Conservation (phyloP, 2,113 vertebrate genomes). For the Fulmarus glacialis region DNA sequence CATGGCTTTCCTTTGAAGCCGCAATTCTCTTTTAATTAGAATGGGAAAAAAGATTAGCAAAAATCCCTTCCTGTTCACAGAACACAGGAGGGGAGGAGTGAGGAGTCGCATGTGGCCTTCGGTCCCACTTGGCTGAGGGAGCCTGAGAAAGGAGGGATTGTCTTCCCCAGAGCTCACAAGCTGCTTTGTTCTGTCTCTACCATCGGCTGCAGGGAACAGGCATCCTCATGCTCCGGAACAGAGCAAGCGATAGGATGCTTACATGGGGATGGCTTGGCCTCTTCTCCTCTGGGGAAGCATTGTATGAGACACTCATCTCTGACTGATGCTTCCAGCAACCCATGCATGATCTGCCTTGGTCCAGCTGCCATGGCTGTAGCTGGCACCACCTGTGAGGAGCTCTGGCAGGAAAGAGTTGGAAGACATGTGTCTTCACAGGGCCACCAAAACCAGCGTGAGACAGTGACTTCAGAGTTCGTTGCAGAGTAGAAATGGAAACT, state of each 20-base stretch:
- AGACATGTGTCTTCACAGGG: neutral
- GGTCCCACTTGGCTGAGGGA: neutral
- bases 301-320: neutral
- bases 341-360: fast-evolving
- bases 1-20: neutral
- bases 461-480: neutral
- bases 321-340: neutral
- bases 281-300: neutral
- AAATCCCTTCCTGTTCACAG: neutral
- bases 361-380: neutral
- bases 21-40: neutral
- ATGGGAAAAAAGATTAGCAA: neutral
- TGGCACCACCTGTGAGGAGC: neutral
- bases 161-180: neutral
- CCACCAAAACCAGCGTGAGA: neutral
- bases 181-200: neutral
- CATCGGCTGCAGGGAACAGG: neutral
- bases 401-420: neutral
- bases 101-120: neutral
- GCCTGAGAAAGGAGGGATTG: neutral
- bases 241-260: neutral
- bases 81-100: neutral
- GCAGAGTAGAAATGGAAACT: neutral
- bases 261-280: neutral
- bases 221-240: neutral